A percentile compares a stretch with the other conserved stretches of the same genome.
Conservation (phyloP, 2,888 invertebrate species). For the Calameuta filiformis region DNA sequence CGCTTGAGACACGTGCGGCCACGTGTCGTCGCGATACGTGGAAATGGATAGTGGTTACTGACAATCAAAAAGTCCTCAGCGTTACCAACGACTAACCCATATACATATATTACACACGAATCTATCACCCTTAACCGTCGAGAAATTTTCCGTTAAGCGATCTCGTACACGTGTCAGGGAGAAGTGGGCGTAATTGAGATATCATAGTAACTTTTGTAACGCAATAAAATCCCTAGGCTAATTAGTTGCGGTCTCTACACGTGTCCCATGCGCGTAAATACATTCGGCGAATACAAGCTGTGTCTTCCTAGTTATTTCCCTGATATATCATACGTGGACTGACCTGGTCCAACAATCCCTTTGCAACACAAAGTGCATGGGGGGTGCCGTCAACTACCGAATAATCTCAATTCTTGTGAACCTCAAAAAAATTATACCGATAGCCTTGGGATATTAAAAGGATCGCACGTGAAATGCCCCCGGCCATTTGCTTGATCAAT, state of each 20-base stretch:
- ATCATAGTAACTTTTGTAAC: constrained; percentile 49
- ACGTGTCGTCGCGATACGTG: constrained; percentile 33
- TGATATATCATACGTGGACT: background rate
- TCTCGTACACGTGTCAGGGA: background rate
- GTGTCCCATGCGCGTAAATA: background rate
- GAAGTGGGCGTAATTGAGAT: constrained; percentile 56
- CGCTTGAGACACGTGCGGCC: constrained; percentile 36
- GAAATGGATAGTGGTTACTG: constrained; percentile 17
- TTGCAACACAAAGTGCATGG: background rate
- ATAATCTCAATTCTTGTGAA: background rate
- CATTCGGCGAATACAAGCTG: background rate
- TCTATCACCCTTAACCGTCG: background rate
- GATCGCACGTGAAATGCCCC: constrained; percentile 56
- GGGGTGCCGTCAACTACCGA: background rate
- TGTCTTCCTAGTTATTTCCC: background rate
- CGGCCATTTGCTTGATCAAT: constrained; percentile 31
- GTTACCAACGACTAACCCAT: background rate
- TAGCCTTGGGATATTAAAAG: constrained; percentile 50
- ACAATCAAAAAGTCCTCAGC: background rate
- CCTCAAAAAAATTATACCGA: background rate
- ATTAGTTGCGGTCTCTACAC: constrained; percentile 14
- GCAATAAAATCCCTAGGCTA: constrained; percentile 26
- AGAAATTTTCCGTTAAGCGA: background rate
- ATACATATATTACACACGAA: background rate
- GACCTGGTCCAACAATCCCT: background rate